Base-by-base conservation (phyloP, 2,888 invertebrate species). In the Elysia crispata region DNA sequence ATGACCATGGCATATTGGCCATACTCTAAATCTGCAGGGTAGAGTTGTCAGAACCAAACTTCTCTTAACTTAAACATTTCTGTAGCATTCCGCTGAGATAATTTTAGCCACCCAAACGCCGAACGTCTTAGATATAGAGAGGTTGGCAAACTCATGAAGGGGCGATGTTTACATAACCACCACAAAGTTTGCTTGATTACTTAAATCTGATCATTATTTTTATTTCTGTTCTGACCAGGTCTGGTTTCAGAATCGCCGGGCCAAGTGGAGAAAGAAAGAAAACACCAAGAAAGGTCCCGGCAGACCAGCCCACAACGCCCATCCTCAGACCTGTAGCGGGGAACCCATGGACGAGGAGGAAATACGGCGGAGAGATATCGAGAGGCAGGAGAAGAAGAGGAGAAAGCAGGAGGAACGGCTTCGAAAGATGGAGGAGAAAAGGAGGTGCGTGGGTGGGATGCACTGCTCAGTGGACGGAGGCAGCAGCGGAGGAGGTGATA, bases 261-360 rank as follows among this genome's bases (percentile, higher is more conserved):
- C 99, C 75, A 99, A 99, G 93, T 99, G 99, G 97, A 95, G 99
- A 83, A 99, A 99, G 94, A 97, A 98, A 93, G 99, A 99, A 93
- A 98, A 99, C 93, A 98, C 98, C 81, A 97, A 98, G 93, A 99
- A 98, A 92, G 98, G 98, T 25, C 98, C 98, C 0, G 98, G 99
- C 0, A 95, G 99, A 92, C 98, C 98, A 66, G 98, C 98, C 8
- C 98, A 98, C 94, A 98, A 98, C 93, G 98, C 98, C 6, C 98
- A 98, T 92, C 98, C 98, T 0, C 98, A 98, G 92, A 97, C 98
- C 77, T 98, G 98, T 93, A 97, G 97, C 86, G 98, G 98, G 11
- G 98, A 98, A 90, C 98, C 98, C 25, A 98, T 98, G 90, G 97
- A 98, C 49, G 97, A 97, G 18, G 97, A 92, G 11, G 93, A 93